Base-by-base conservation (phyloP, 1,140 invertebrate species). In the Papilio machaon region DNA sequence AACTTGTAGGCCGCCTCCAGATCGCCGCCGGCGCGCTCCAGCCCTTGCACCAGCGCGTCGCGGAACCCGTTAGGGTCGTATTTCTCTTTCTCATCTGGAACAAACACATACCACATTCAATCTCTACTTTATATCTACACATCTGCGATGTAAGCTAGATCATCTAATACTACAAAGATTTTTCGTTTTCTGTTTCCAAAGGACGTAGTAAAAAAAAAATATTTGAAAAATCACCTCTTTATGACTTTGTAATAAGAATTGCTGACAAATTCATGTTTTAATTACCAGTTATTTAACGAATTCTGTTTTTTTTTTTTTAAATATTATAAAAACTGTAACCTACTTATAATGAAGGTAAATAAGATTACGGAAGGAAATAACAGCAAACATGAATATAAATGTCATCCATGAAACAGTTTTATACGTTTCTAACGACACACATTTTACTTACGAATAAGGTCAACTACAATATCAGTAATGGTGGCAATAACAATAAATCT, bases 51-150 rank as follows among this genome's bases (percentile, higher is more conserved):
- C 95, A 99, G 97, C 89, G 97, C 97, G 96, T 99, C 98, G 95
- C 99, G 97, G 96, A 99, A 99, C 94, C 98, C 98, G 94, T 97
- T 97, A 95, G 99, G 98, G 96, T 99, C 99, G 96, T 99, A 99
- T 95, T 99, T 99, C 97, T 99, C 98, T 97, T 98, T 99, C 98
- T 99, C 99, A 99, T 99, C 99, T 98, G 91, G 54, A 87, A 84
- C 60, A 81, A 81, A 60, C 6, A 17, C 64, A 73, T n/a, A 7
- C 0, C 49, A 52, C 47, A 4, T 35, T 70, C 10, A 17, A 70
- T 5, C 2, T 38, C 35, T 35, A 70, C 23, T 19, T 9, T 8
- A 1, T 58, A 58, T 30, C 4, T 43, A 43, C 38, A 43, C 38
- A 43, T 30, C 23, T 30, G 23, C 23, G 23, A 30, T 30, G 23